Percentiles rank a stretch among this genome's conserved stretches.
Evolutionary conservation across 2,888 invertebrate genomes (phyloP).

Genomic region (Phorcus lineatus): DNA sequence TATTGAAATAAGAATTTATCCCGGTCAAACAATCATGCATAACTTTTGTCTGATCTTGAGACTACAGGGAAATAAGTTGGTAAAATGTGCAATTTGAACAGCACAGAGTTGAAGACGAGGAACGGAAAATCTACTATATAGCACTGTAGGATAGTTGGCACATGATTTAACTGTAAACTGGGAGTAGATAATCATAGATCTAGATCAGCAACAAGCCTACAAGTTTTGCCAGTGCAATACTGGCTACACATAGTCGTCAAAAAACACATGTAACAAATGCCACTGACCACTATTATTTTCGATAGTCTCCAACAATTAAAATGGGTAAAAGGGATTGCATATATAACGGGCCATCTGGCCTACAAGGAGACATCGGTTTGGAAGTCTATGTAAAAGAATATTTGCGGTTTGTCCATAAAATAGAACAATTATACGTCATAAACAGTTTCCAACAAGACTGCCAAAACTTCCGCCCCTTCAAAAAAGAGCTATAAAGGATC

Average conservation of each 20-base stretch:
- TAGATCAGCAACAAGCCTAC: slow-evolving; percentile 20
- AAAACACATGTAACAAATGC: slow-evolving; percentile 27
- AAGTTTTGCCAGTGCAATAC: slow-evolving; percentile 10
- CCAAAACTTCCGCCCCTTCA: slow-evolving; percentile 41
- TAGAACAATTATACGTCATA: slow-evolving; percentile 35
- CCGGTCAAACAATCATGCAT: slow-evolving; percentile 26
- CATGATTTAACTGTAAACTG: slow-evolving; percentile 24
- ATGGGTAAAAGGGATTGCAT: slow-evolving; percentile 40
- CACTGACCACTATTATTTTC: slow-evolving; percentile 20
- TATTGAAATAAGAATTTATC: slow-evolving; percentile 22
- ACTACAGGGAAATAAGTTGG: slow-evolving; percentile 17
- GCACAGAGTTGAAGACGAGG: slow-evolving; percentile 18
- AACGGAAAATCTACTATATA: slow-evolving; percentile 26
- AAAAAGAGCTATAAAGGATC: slow-evolving; percentile 50
- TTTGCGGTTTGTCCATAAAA: slow-evolving; percentile 36
- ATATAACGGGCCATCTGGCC: slow-evolving; percentile 35
- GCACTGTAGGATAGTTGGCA: slow-evolving; percentile 26
- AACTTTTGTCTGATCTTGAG: slow-evolving; percentile 23
- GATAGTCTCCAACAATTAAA: slow-evolving; percentile 18
- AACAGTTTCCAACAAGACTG: slow-evolving; percentile 38
- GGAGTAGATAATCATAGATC: slow-evolving; percentile 5
- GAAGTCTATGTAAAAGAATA: slow-evolving; percentile 35
- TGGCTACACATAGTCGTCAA: slow-evolving; percentile 20
- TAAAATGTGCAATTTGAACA: slow-evolving; percentile 23
- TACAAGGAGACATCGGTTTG: slow-evolving; percentile 28